Percentiles rank a stretch among this genome's conserved stretches.
Conservation (phyloP, 2,113 vertebrate species). For the Carlito syrichta region DNA sequence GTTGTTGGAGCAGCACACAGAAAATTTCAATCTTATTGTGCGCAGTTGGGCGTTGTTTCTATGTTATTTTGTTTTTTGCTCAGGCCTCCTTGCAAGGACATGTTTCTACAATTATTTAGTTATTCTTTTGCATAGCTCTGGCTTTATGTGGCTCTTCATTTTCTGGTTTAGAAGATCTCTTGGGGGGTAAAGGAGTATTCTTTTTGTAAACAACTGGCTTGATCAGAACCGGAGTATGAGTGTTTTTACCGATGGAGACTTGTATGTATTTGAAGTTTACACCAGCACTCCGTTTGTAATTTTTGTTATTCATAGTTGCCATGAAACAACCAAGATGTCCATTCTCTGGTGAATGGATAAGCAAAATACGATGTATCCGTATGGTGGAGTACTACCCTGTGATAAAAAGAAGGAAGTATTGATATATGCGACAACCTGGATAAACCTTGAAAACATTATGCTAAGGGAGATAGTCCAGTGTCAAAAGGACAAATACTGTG, state of each 20-base stretch:
- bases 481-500: not conserved
- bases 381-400: not conserved
- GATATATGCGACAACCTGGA: accelerated
- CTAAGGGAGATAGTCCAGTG: not conserved
- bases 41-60: slow-evolving; percentile 18
- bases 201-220: not conserved
- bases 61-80: not conserved
- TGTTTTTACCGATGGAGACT: accelerated
- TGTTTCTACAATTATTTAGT: not conserved
- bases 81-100: not conserved
- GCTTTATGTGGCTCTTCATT: not conserved
- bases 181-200: not conserved
- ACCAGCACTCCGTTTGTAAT: not conserved
- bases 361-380: accelerated
- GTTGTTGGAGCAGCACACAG: not conserved
- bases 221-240: not conserved
- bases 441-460: not conserved
- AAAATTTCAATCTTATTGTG: not conserved
- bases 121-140: not conserved
- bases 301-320: not conserved
- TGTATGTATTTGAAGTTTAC: accelerated
- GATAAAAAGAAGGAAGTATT: accelerated
- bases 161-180: not conserved
- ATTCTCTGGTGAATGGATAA: accelerated
- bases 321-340: accelerated